Percentiles rank a stretch among this genome's conserved stretches.
phyloP scores from a whole-genome alignment of 2,113 vertebrate genomes.

The Phasianus colchicus region DNA sequence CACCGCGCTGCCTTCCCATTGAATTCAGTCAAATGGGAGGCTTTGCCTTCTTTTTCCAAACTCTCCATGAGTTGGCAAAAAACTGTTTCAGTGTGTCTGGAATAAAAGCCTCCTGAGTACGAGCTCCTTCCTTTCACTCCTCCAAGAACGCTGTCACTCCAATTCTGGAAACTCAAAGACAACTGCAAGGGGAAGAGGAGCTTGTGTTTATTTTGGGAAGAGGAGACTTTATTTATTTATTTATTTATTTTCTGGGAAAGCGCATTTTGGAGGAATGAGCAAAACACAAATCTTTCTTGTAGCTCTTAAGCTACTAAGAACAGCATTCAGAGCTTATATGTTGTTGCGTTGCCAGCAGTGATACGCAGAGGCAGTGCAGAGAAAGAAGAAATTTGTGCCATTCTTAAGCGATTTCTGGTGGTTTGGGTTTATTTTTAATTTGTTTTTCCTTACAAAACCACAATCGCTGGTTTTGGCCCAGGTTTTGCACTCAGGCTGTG shows the following conservation, averaged over 20 bases:
- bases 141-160: neutral
- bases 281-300: slow-evolving; percentile 40
- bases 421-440: neutral
- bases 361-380: slow-evolving; percentile 20
- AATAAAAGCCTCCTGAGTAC: slow-evolving; percentile 35
- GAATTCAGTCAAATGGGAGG: slow-evolving; percentile 30
- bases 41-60: slow-evolving; percentile 55
- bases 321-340: slow-evolving; percentile 6
- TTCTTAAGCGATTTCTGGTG: neutral
- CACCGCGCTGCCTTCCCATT: slow-evolving; percentile 34
- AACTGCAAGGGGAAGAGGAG: neutral
- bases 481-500: neutral
- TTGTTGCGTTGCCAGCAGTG: neutral
- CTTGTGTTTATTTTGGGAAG: slow-evolving; percentile 6
- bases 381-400: neutral
- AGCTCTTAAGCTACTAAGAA: slow-evolving; percentile 46
- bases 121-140: neutral
- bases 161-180: neutral
- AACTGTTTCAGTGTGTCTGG: neutral
- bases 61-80: slow-evolving; percentile 52
- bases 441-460: neutral
- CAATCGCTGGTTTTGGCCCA: neutral
- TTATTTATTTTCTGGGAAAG: neutral
- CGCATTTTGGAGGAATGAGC: slow-evolving; percentile 36
- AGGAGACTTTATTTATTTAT: neutral